Percentiles rank a stretch among this genome's conserved stretches.
phyloP scores from a whole-genome alignment of 2,113 vertebrate species.

The Dermatemys mawii region DNA sequence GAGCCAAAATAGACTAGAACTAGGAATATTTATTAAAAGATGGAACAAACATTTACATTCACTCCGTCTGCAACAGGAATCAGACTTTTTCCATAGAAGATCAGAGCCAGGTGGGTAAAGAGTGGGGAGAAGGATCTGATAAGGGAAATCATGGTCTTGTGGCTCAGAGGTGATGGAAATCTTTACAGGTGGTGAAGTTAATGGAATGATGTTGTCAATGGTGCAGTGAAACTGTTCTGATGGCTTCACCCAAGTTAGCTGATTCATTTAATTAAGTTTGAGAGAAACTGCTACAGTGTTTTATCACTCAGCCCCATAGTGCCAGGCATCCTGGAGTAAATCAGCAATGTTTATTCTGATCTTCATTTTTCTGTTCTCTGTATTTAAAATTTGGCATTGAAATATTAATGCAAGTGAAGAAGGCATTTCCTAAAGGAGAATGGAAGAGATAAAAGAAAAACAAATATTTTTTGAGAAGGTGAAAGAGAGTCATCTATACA shows the following conservation, averaged over 20 bases:
- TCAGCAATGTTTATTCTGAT: neutral
- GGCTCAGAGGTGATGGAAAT: neutral
- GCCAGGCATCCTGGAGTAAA: neutral
- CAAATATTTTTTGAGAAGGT: neutral
- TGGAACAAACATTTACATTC: neutral
- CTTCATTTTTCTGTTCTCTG: neutral
- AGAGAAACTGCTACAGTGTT: neutral
- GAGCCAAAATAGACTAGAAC: neutral
- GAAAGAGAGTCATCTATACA: neutral
- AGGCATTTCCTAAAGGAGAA: neutral
- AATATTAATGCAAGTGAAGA: neutral
- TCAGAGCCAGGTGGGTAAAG: neutral
- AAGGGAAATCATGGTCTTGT: neutral
- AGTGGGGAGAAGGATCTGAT: neutral
- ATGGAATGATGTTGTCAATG: neutral
- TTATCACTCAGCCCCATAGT: neutral
- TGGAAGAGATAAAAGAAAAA: neutral
- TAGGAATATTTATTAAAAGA: constrained; percentile 22
- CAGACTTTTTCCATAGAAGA: neutral
- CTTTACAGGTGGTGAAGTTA: neutral
- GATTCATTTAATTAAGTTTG: constrained; percentile 29
- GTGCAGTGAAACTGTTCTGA: neutral
- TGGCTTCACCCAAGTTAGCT: neutral
- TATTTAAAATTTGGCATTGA: accelerated
- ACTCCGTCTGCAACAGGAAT: neutral